Evolutionary conservation across 2,113 vertebrate genomes (phyloP).

Genomic region (Ifrita kowaldi): DNA sequence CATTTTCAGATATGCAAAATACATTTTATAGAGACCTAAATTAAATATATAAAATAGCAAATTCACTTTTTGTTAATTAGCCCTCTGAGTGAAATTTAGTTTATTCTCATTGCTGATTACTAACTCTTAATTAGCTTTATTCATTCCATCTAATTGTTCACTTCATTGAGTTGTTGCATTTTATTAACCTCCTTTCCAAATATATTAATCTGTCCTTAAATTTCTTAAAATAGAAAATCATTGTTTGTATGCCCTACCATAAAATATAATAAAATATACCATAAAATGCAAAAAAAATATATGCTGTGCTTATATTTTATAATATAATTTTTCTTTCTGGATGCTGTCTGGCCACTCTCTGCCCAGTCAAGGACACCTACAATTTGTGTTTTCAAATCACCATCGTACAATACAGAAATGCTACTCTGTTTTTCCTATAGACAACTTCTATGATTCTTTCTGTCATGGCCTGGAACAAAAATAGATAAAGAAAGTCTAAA

Average conservation of each 20-base stretch:
- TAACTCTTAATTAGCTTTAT: background rate
- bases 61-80: background rate
- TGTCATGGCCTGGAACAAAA: background rate
- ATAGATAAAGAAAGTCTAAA: background rate
- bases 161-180: background rate
- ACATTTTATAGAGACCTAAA: background rate
- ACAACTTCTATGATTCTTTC: background rate
- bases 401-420: rapidly evolving
- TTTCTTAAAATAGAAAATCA: background rate
- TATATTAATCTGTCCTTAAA: background rate
- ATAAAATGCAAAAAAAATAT: background rate
- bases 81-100: background rate
- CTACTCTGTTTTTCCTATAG: background rate
- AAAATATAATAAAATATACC: background rate
- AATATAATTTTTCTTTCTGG: background rate
- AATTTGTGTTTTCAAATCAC: background rate
- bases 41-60: background rate
- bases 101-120: background rate
- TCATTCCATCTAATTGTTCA: background rate
- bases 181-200: background rate
- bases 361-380: background rate
- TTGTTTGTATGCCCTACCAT: rapidly evolving
- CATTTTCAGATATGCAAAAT: background rate
- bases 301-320: background rate
- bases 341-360: background rate